phyloP scores from a whole-genome alignment of 2,113 vertebrate genomes.

The Pteronura brasiliensis region DNA sequence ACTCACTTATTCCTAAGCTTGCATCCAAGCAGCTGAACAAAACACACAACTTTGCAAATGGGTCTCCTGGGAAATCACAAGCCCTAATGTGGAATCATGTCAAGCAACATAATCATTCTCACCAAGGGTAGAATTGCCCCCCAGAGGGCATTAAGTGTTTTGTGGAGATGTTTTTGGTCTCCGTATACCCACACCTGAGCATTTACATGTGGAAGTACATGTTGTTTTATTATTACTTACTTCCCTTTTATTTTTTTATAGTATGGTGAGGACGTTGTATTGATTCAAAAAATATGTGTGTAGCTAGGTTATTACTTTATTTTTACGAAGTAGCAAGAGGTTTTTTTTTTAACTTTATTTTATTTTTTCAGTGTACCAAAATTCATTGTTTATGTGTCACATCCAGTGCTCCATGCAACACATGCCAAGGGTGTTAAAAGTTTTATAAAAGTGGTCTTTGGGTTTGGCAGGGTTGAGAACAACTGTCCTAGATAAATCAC shows the following conservation, averaged over 20 bases:
- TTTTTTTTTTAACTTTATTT: too few species aligned
- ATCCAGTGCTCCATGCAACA: too few species aligned
- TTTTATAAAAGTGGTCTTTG: background rate
- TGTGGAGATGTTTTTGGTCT: background rate
- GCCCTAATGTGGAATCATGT: rapidly evolving
- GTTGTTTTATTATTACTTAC: background rate
- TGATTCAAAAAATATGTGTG: background rate
- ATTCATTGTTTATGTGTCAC: too few species aligned
- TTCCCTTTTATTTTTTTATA: background rate
- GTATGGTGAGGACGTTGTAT: background rate
- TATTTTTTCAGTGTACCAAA: too few species aligned
- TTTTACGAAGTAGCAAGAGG: background rate
- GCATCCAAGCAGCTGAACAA: background rate
- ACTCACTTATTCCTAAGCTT: background rate
- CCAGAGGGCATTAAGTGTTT: background rate
- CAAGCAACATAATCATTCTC: background rate
- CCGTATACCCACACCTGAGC: background rate
- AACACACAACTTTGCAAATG: background rate
- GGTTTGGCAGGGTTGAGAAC: background rate
- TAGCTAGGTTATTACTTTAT: background rate
- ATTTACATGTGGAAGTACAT: background rate
- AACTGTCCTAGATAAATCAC: background rate
- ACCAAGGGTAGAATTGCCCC: background rate
- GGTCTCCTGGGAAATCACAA: background rate
- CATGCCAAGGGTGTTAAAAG: background rate